These are phyloP conservation scores for Agonopterix alstromeriana DNA, from an alignment of 2,888 invertebrate species.

Conservation along the genomic window DNA sequence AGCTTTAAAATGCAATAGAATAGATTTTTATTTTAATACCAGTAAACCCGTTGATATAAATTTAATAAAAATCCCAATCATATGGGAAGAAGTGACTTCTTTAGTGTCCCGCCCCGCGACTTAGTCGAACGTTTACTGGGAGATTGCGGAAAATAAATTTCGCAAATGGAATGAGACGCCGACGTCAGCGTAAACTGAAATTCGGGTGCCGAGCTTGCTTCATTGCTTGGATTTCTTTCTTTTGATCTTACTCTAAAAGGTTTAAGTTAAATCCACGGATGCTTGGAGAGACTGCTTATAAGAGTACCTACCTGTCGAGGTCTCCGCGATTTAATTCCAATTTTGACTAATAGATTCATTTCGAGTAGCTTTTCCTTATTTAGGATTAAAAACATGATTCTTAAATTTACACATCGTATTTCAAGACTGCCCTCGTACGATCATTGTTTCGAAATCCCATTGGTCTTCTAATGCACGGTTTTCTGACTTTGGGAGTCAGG, in stretches of 20 bases:
- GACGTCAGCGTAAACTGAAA: constrained; percentile 26
- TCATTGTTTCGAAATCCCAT: too few species aligned
- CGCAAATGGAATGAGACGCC: constrained; percentile 39
- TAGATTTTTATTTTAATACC: neutral
- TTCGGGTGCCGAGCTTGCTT: constrained; percentile 20
- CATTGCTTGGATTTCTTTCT: constrained; percentile 16
- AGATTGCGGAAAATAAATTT: constrained; percentile 49
- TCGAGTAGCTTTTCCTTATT: too few species aligned
- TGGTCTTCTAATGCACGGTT: too few species aligned
- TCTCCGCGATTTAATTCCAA: too few species aligned
- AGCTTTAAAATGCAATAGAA: neutral
- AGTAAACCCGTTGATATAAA: constrained; percentile 16
- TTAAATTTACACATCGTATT: too few species aligned
- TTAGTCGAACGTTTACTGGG: constrained; percentile 34
- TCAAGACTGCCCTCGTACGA: too few species aligned
- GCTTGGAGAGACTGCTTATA: too few species aligned
- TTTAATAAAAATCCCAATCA: constrained; percentile 31
- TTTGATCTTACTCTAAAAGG: constrained; percentile 16
- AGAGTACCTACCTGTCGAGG: too few species aligned
- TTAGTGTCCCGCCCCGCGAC: constrained; percentile 29
- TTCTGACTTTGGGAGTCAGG: too few species aligned
- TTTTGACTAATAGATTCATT: too few species aligned
- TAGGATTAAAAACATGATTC: too few species aligned
- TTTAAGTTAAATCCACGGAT: too few species aligned
- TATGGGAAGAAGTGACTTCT: constrained; percentile 33